These are phyloP conservation scores for Poecilia wingei DNA, from an alignment of 2,797 vertebrate species.

Conservation along the genomic window DNA sequence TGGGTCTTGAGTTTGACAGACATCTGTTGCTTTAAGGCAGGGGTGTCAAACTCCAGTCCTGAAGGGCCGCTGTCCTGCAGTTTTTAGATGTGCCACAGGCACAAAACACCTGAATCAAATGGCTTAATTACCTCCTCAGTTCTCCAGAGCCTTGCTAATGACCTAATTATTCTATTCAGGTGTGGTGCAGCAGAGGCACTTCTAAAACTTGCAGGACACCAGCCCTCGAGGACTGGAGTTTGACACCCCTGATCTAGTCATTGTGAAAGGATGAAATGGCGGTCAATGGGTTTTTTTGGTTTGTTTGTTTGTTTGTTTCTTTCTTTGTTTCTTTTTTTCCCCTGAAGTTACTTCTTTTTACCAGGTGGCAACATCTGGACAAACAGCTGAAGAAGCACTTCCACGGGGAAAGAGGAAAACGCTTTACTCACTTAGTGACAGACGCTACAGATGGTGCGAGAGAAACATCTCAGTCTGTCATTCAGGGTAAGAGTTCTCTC, in stretches of 20 bases:
- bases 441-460: slow-evolving; percentile 17
- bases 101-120: too few relatives aligned
- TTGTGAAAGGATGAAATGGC: not conserved
- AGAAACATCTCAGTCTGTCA: slow-evolving; percentile 24
- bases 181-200: too few relatives aligned
- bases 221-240: too few relatives aligned
- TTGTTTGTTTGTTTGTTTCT: not conserved
- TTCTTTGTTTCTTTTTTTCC: not conserved
- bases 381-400: slow-evolving; percentile 67
- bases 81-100: too few relatives aligned
- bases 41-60: too few relatives aligned
- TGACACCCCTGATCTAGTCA: too few relatives aligned
- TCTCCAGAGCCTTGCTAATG: too few relatives aligned
- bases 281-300: not conserved
- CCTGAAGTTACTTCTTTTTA: not conserved
- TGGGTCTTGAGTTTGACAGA: too few relatives aligned
- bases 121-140: too few relatives aligned
- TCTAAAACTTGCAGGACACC: too few relatives aligned
- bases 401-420: slow-evolving; percentile 32
- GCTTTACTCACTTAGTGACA: not conserved
- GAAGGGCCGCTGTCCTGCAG: too few relatives aligned
- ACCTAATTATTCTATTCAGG: too few relatives aligned
- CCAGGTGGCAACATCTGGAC: slow-evolving; percentile 77
- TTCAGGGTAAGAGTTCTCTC: slow-evolving; percentile 29
- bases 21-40: not conserved